These are phyloP conservation scores for Anguilla megastoma DNA, from an alignment of 2,797 vertebrate genomes.

Conservation along the genomic window DNA sequence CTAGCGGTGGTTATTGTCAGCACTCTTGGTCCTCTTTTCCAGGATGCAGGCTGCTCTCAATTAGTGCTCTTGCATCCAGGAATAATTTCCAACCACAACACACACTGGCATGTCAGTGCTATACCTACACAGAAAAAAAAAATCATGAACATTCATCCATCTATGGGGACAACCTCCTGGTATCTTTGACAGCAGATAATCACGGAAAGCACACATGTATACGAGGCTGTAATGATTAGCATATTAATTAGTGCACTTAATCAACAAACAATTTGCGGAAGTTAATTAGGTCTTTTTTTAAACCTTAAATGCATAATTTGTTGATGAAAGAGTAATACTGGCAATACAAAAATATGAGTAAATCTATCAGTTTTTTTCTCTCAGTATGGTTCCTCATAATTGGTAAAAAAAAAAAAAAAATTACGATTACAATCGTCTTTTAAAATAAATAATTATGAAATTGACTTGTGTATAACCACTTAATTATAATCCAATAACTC, in stretches of 20 bases:
- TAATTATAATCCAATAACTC: not conserved
- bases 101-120: not conserved
- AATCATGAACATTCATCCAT: not conserved
- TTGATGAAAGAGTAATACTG: not conserved
- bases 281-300: not conserved
- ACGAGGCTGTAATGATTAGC: not conserved
- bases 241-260: not conserved
- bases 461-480: not conserved
- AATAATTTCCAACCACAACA: not conserved
- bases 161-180: not conserved
- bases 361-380: not conserved
- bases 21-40: not conserved
- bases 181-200: not conserved
- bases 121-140: not conserved
- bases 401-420: not conserved
- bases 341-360: not conserved
- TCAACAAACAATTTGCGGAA: slow-evolving; percentile 5
- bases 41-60: not conserved
- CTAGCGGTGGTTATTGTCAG: not conserved
- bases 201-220: not conserved
- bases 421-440: not conserved
- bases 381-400: not conserved
- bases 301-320: not conserved
- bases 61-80: not conserved
- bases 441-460: not conserved